phyloP scores from a whole-genome alignment of 2,888 invertebrate species.

The Eupelmus urozonus region DNA sequence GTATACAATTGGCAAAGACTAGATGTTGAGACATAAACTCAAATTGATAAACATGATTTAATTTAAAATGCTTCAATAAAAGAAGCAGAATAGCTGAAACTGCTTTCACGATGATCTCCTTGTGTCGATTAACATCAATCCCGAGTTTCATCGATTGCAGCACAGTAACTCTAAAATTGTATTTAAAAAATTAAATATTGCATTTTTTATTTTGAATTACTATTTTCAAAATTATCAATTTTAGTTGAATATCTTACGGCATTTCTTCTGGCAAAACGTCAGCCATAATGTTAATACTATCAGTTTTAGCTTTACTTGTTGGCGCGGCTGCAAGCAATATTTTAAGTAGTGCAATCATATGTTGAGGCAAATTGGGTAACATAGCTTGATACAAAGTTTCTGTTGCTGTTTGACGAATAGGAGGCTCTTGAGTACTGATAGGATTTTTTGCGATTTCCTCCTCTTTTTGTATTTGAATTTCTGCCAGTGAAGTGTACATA shows the following conservation, averaged over 20 bases:
- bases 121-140: conserved; percentile 98
- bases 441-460: conserved; percentile 95
- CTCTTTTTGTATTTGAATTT: conserved; percentile 94
- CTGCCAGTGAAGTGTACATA: conserved; percentile 95
- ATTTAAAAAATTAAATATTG: conserved; percentile 17
- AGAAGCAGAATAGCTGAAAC: conserved; percentile 93
- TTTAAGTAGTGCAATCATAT: conserved; percentile 97
- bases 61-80: conserved; percentile 96
- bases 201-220: conserved; percentile 22
- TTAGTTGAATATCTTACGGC: conserved; percentile 82
- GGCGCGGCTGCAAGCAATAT: conserved; percentile 98
- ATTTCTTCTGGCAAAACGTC: conserved; percentile 98
- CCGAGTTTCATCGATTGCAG: conserved; percentile 96
- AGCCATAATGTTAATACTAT: conserved; percentile 98
- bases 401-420: conserved; percentile 88
- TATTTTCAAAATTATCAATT: conserved; percentile 14
- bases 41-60: conserved; percentile 99
- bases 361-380: conserved; percentile 96
- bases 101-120: conserved; percentile 98
- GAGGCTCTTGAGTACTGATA: conserved; percentile 89
- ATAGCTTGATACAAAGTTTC: conserved; percentile 96
- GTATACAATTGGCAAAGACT: conserved; percentile 99
- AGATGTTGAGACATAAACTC: conserved; percentile 99
- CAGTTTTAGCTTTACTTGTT: conserved; percentile 98
- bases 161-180: conserved; percentile 88